Base-by-base conservation (phyloP, 2,888 invertebrate genomes). In the Polyploca ridens region DNA sequence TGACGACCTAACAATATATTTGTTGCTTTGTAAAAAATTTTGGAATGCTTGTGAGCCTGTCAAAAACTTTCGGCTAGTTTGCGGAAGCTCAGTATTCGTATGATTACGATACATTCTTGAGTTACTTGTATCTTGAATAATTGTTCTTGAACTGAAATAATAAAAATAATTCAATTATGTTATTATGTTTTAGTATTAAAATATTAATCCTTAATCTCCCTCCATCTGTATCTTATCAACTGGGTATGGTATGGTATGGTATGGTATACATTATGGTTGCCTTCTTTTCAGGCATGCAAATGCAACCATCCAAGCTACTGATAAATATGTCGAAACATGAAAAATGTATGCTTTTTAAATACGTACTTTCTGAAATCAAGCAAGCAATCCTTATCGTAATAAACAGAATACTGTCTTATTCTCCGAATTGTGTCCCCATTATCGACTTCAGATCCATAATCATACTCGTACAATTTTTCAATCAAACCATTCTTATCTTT, bases 401-500 rank as follows among this genome's bases (percentile, higher is more conserved):
- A 93, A 62, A 93, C 93, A 5, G 93, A 88, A 83, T 93, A 93
- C 68, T 93, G 83, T 70, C 92, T 81, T 62, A 93, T 91, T 72
- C 89, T 85, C 72, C 83, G 78, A 14, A 92, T 82, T 0, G 83
- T 87, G 41, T 91, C 92, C n/a, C 89, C 86, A 63, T 83, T 86
- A 67, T 90, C 85, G 41, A 83, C 84, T 64, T 86, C 84, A 14
- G 84, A 77, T 54, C 82, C 85, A 58, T 72, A 87, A 68, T 90
- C 86, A 66, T 85, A 92, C 80, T 92, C 92, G 66, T 90, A 93
- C 35, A 93, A 74, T 70, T 90, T 93, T 77, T 93, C 87, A 68
- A 93, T 91, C 3, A 91, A 77, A 16, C 93, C 93, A 67, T 91
- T 78, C 77, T 89, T 90, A 69, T 93, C 90, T 81, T 93, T 92